phyloP scores from a whole-genome alignment of 2,113 vertebrate genomes.

The Nerophis ophidion region DNA sequence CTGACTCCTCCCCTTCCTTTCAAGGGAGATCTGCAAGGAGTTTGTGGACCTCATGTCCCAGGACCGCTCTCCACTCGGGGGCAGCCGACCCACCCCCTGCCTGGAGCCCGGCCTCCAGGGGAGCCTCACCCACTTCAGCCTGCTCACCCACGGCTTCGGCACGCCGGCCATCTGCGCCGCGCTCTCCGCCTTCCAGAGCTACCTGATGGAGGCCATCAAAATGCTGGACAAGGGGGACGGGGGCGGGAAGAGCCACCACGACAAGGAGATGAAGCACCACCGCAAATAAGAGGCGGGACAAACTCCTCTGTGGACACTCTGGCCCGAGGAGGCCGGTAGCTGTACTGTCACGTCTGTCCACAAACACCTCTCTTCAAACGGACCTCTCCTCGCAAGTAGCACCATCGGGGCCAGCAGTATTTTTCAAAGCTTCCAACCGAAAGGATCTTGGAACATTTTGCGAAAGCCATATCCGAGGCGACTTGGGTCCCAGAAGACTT shows the following conservation, averaged over 20 bases:
- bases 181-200: conserved; percentile 97
- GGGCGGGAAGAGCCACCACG: conserved; percentile 65
- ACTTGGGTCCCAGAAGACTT: conserved; percentile 37
- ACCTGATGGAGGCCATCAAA: conserved; percentile 95
- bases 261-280: conserved; percentile 75
- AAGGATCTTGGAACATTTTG: not conserved
- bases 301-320: conserved; percentile 12
- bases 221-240: conserved; percentile 86
- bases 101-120: conserved; percentile 90
- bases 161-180: conserved; percentile 92
- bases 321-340: conserved; percentile 20
- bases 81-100: conserved; percentile 86
- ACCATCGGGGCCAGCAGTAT: not conserved
- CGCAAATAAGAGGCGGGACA: conserved; percentile 61
- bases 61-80: conserved; percentile 91
- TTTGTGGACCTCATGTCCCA: conserved; percentile 95
- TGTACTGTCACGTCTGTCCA: conserved; percentile 55
- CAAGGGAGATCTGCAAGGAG: conserved; percentile 97
- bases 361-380: conserved; percentile 48
- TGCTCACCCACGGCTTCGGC: conserved; percentile 95
- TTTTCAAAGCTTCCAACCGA: conserved; percentile 14
- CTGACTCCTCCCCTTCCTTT: conserved; percentile 1
- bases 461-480: conserved; percentile 55
- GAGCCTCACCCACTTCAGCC: conserved; percentile 94
- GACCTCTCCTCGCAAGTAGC: conserved; percentile 49